phyloP scores from a whole-genome alignment of 2,113 vertebrate species.

The Gasterosteus aculeatus region DNA sequence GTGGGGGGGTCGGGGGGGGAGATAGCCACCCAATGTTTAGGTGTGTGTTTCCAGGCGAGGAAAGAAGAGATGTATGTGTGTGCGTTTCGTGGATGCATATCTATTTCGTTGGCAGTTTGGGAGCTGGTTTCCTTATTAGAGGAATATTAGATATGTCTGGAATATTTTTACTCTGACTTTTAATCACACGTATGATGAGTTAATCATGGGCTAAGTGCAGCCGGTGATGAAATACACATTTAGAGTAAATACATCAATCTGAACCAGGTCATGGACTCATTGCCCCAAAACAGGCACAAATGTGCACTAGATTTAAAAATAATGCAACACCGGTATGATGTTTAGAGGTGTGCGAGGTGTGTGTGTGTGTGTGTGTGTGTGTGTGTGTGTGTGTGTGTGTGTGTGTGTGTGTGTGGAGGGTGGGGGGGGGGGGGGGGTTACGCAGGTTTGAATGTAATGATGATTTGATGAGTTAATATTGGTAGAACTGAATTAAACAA shows the following conservation, averaged over 20 bases:
- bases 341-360: neutral
- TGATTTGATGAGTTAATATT: neutral
- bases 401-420: too few species aligned
- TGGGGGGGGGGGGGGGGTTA: neutral
- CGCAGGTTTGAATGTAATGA: neutral
- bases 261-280: slow-evolving; percentile 70
- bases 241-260: slow-evolving; percentile 61
- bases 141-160: slow-evolving; percentile 78
- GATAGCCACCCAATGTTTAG: slow-evolving; percentile 74
- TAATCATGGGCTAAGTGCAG: slow-evolving; percentile 77
- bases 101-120: slow-evolving; percentile 82
- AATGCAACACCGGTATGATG: neutral
- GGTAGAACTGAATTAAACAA: neutral
- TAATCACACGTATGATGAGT: slow-evolving; percentile 76
- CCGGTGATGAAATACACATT: slow-evolving; percentile 67
- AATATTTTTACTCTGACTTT: slow-evolving; percentile 82
- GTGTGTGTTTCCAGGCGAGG: slow-evolving; percentile 72
- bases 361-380: neutral
- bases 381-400: neutral
- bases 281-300: slow-evolving; percentile 41
- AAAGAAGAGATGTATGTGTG: slow-evolving; percentile 61
- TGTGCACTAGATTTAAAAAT: slow-evolving; percentile 23
- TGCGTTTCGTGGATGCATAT: slow-evolving; percentile 65
- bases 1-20: slow-evolving; percentile 33
- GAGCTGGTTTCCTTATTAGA: slow-evolving; percentile 79